Conservation (phyloP, 30 jellyfish, hydroid and myxozoan species). For the Aurelia aurita region DNA sequence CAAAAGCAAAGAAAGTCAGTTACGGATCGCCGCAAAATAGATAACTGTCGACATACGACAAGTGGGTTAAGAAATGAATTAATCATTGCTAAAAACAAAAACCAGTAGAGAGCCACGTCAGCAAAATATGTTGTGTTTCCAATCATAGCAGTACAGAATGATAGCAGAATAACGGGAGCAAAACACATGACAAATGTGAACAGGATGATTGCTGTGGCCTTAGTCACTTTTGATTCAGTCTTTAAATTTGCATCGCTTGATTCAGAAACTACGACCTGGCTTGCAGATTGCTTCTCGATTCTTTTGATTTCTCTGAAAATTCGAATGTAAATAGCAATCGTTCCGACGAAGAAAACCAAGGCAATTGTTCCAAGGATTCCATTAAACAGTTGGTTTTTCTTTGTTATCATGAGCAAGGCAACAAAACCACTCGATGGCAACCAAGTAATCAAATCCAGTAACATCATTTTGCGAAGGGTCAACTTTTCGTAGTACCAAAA, state of each 20-base stretch:
- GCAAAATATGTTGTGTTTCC: neutral
- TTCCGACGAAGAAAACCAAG: neutral
- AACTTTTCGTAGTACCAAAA: constrained; percentile 8
- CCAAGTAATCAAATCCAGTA: neutral
- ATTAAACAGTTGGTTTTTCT: neutral
- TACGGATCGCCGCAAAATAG: neutral
- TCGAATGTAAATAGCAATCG: neutral
- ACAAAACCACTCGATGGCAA: neutral
- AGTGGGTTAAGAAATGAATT: neutral
- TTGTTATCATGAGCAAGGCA: neutral
- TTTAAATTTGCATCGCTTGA: neutral
- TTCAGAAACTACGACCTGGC: neutral
- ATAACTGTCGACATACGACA: neutral
- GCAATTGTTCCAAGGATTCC: neutral
- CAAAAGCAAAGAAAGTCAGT: neutral
- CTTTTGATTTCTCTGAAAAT: neutral
- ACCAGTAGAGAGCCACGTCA: neutral
- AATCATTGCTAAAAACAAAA: neutral
- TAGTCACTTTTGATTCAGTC: neutral
- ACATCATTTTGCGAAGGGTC: neutral
- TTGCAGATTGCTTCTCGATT: neutral
- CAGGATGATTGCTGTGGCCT: neutral
- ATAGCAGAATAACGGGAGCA: neutral
- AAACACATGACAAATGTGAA: neutral
- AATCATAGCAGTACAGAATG: neutral